Base-by-base conservation (phyloP, 2,888 invertebrate genomes). In the Rotaria macrura region DNA sequence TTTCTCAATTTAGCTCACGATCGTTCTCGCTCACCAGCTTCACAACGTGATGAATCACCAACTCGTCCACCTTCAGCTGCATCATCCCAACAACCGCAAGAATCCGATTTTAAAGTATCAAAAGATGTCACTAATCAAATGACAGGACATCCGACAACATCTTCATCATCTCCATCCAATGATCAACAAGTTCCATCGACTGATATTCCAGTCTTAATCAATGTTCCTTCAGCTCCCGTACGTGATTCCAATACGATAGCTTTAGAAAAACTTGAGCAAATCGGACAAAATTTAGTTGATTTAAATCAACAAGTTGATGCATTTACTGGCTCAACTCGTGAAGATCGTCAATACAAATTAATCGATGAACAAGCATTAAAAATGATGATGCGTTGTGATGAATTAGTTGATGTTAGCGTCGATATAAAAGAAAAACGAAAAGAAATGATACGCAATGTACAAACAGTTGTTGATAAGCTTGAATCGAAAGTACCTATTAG, bases 351-450 rank as follows among this genome's bases (percentile, higher is more conserved):
- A n/a, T 79, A 79, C n/a, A 79, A 79, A 79, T 2, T 2, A 43
- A 6, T 79, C 5, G 79, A 79, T 79, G 79, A 79, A 79, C 79
- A 79, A 40, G 79, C 79, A 25, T 43, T 79, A 43, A 79, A 79
- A 79, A 43, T 79, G 14, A 79, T 79, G 79, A 9, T 79, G 5
- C 25, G n/a, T 43, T 79, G 79, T 43, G 79, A 79, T 79, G 79
- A 79, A 79, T 43, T 79, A 79, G 17, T 43, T 43, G 79, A 79
- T 40, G 79, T 79, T n/a, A 79, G 79, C 7, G n/a, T 23, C 34
- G 79, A 79, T 43, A 79, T 79, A 25, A 79, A 79, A 79, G 79
- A 79, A 79, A 79, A 79, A 79, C 79, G 79, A n/a, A 79, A 79
- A 79, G 79, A 79, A 79, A 79, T 79, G 79, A 4, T 79, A n/a